phyloP scores from a whole-genome alignment of 1,140 invertebrate genomes.

The Vanessa atalanta region DNA sequence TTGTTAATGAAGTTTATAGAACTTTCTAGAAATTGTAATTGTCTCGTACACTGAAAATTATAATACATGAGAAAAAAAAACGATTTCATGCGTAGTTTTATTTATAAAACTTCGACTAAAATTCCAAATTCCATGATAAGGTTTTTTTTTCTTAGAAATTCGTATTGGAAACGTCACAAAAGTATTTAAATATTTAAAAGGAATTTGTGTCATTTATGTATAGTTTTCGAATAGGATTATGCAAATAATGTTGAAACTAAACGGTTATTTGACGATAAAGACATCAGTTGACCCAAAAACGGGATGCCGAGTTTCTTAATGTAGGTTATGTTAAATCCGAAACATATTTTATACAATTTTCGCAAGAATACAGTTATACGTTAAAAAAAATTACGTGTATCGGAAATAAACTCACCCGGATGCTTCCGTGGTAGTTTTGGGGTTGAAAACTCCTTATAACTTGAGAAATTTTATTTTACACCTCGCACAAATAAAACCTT shows the following conservation, averaged over 20 bases:
- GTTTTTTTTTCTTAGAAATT: background rate
- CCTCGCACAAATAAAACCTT: conserved; percentile 52
- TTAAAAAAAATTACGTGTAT: conserved; percentile 17
- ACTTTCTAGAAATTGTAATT: background rate
- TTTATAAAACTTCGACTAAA: no score
- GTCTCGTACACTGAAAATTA: background rate
- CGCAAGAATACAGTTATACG: conserved; percentile 17
- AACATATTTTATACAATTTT: conserved; percentile 27
- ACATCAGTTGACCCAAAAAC: conserved; percentile 75
- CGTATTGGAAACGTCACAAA: background rate
- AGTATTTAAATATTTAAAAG: background rate
- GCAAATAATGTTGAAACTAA: background rate
- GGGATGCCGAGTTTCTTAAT: conserved; percentile 31
- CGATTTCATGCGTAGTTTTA: no score
- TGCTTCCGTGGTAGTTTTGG: conserved; percentile 67
- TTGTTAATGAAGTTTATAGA: background rate
- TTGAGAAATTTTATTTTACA: conserved; percentile 56
- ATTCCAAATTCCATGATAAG: no score
- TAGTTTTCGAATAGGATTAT: background rate
- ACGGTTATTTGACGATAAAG: conserved; percentile 43
- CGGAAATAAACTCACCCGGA: conserved; percentile 63
- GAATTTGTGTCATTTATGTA: background rate
- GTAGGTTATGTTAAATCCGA: conserved; percentile 45
- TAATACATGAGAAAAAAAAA: no score
- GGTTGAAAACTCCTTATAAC: conserved; percentile 58